Evolutionary conservation across 2,888 invertebrate species (phyloP).

Genomic region (Eupithecia tripunctaria): DNA sequence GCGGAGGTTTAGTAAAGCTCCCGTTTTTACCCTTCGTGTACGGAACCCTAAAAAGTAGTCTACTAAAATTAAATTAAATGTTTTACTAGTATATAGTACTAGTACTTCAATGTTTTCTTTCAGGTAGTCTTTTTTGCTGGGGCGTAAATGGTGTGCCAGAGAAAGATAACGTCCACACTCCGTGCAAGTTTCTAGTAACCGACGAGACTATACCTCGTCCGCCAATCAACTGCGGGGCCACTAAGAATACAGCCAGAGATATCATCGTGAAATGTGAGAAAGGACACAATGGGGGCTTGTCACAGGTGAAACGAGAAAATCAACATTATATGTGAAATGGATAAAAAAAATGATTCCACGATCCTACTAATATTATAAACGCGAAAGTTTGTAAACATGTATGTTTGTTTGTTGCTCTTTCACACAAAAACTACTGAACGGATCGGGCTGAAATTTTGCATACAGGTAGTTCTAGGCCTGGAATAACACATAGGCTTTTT

Average conservation of each 20-base stretch:
- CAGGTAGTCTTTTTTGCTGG: conserved; percentile 73
- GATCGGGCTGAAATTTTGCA: no score
- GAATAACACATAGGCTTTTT: no score
- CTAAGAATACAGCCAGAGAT: conserved; percentile 54
- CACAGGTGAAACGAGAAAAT: conserved; percentile 58
- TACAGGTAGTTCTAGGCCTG: no score
- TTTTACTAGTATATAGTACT: no score
- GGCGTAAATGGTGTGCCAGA: conserved; percentile 67
- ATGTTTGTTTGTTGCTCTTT: no score
- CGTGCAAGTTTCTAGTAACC: conserved; percentile 70
- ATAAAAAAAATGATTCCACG: not conserved
- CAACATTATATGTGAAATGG: not conserved
- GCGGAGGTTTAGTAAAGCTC: not conserved
- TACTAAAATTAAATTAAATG: not conserved
- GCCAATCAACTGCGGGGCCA: conserved; percentile 64
- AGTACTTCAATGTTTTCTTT: no score
- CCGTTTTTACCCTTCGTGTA: not conserved
- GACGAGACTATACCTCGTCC: conserved; percentile 73
- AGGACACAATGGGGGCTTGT: conserved; percentile 74
- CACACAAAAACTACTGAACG: no score
- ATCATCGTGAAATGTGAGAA: conserved; percentile 67
- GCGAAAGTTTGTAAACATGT: no score
- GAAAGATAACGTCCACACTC: conserved; percentile 52
- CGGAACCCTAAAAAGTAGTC: not conserved
- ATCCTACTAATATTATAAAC: no score